Conservation (phyloP, 2,113 vertebrate species). For the Trogon melanurus region DNA sequence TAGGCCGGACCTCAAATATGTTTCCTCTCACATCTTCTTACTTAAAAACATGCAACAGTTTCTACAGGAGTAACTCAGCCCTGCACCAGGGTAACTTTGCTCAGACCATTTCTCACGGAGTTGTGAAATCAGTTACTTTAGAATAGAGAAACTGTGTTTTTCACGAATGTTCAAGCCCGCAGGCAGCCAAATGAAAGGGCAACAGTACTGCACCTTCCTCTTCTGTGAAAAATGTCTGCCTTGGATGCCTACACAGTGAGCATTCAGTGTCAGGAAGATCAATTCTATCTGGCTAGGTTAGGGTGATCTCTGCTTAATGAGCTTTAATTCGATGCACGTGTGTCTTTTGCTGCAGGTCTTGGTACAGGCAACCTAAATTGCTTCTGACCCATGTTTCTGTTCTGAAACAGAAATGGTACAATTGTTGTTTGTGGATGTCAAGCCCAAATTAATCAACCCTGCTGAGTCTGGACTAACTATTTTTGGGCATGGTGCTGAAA, state of each 20-base stretch:
- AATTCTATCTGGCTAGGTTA: not conserved
- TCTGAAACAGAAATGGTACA: not conserved
- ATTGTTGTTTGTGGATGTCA: not conserved
- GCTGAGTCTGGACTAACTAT: not conserved
- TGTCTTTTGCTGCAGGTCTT: not conserved
- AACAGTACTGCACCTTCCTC: not conserved
- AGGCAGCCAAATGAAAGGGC: not conserved
- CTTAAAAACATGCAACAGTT: not conserved
- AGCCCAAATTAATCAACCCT: not conserved
- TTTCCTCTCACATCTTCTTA: not conserved
- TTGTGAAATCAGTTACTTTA: not conserved
- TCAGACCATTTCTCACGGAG: not conserved
- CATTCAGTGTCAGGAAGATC: not conserved
- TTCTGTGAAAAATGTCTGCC: not conserved
- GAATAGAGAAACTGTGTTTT: not conserved
- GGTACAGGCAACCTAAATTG: not conserved
- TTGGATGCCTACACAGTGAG: not conserved
- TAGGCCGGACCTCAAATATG: not conserved
- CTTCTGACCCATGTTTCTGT: not conserved
- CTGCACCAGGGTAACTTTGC: not conserved
- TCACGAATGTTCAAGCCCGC: not conserved
- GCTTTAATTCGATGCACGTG: not conserved
- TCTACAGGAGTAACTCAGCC: not conserved
- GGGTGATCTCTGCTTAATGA: not conserved
- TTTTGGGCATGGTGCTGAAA: not conserved